phyloP scores from a whole-genome alignment of 2,113 vertebrate genomes.

The Egretta garzetta region DNA sequence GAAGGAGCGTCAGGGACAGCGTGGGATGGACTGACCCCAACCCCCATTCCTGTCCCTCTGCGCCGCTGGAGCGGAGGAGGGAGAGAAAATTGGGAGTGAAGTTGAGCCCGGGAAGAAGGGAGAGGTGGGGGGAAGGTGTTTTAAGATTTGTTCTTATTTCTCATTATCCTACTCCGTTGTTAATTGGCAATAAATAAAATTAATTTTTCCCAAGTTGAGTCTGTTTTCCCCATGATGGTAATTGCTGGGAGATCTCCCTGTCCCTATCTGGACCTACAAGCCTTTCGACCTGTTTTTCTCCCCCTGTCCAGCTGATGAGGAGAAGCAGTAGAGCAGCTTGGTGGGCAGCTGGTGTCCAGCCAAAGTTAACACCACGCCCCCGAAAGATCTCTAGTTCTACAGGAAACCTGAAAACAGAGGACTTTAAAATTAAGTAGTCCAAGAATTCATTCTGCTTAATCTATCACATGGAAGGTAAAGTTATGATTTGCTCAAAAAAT shows the following conservation, averaged over 20 bases:
- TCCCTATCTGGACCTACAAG: fast-evolving
- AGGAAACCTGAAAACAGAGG: background rate
- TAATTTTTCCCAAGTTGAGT: background rate
- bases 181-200: background rate
- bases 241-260: background rate
- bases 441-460: background rate
- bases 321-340: background rate
- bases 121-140: background rate
- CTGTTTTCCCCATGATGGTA: background rate
- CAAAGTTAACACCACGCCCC: background rate
- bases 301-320: background rate
- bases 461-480: background rate
- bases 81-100: background rate
- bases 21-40: background rate
- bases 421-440: background rate
- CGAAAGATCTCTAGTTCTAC: background rate
- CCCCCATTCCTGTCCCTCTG: background rate
- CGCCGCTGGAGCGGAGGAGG: fast-evolving
- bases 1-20: background rate
- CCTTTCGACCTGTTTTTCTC: background rate
- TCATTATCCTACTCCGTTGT: background rate
- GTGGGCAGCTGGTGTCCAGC: background rate
- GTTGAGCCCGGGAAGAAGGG: background rate
- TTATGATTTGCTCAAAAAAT: background rate
- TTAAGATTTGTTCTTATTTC: background rate